Conservation (phyloP, 2,113 vertebrate species). For the Lagopus muta region DNA sequence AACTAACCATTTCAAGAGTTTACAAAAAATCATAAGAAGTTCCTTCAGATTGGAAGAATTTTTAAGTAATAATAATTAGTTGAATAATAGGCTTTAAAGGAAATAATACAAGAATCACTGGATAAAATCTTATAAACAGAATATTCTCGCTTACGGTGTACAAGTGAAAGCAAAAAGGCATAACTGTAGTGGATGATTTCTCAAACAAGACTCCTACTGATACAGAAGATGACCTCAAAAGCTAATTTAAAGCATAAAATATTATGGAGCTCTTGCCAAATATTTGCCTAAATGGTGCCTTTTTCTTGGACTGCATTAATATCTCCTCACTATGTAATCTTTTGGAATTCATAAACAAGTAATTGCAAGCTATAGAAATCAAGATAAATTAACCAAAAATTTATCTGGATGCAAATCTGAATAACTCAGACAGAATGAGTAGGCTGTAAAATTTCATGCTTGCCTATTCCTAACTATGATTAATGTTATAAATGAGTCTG, state of each 20-base stretch:
- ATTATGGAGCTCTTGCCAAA: not conserved
- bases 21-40: not conserved
- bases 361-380: not conserved
- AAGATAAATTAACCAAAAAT: not conserved
- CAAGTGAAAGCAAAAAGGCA: not conserved
- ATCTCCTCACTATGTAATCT: not conserved
- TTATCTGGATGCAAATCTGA: not conserved
- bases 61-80: not conserved
- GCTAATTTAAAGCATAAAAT: not conserved
- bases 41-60: not conserved
- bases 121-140: not conserved
- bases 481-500: not conserved
- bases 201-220: not conserved
- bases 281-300: not conserved
- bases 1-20: constrained; percentile 27
- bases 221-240: not conserved
- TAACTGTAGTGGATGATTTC: not conserved
- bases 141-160: not conserved
- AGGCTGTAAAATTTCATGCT: not conserved
- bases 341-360: not conserved
- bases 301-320: not conserved
- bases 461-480: not conserved
- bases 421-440: not conserved
- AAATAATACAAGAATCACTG: not conserved
- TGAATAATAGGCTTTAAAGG: not conserved